Conservation (phyloP, 2,797 vertebrate species). For the Manis pentadactyla region DNA sequence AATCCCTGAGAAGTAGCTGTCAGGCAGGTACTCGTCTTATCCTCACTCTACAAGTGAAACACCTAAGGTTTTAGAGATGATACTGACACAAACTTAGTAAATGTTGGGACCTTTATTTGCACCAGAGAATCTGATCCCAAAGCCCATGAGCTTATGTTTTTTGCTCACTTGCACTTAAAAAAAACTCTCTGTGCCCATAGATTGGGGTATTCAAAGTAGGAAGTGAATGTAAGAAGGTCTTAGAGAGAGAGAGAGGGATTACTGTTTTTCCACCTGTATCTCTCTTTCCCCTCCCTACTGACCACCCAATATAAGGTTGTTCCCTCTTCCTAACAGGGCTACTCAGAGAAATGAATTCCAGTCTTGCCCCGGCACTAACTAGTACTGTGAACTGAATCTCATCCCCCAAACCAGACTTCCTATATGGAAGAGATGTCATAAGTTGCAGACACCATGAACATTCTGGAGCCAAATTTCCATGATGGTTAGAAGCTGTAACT, state of each 20-base stretch:
- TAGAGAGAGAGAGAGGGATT: neutral
- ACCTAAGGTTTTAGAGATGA: neutral
- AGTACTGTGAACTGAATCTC: neutral
- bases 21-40: neutral
- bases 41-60: neutral
- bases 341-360: neutral
- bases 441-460: neutral
- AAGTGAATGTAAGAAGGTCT: neutral
- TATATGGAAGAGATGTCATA: neutral
- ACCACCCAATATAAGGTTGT: neutral
- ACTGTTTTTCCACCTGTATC: neutral
- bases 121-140: neutral
- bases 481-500: neutral
- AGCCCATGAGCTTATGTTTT: neutral
- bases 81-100: neutral
- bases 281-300: neutral
- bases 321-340: neutral
- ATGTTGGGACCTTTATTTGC: neutral
- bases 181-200: neutral
- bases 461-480: neutral
- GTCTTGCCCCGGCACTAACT: neutral
- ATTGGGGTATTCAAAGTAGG: neutral
- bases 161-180: neutral
- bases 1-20: too few species aligned
- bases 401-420: neutral